These are phyloP conservation scores for Ornithoptera priamus DNA, from an alignment of 2,888 invertebrate species.

Conservation along the genomic window DNA sequence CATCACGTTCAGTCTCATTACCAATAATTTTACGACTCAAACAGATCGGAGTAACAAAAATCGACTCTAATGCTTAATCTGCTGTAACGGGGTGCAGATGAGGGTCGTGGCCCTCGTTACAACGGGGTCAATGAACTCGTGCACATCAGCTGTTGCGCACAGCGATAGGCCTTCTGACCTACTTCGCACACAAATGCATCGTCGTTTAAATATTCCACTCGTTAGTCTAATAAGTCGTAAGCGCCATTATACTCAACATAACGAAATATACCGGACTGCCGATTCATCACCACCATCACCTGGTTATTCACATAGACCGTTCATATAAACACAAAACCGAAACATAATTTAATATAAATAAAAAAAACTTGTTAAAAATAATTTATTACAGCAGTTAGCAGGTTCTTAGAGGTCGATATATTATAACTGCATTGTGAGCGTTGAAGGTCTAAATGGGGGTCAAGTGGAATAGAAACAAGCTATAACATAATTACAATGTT, in stretches of 20 bases:
- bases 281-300: not conserved
- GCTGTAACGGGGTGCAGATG: conserved; percentile 10
- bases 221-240: conserved; percentile 13
- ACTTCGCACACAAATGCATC: conserved; percentile 47
- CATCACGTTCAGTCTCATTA: no score
- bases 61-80: conserved; percentile 12
- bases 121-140: conserved; percentile 53
- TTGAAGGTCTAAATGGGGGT: no score
- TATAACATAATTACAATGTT: no score
- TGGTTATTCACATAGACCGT: no score
- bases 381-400: no score
- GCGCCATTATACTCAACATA: not conserved
- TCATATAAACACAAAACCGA: no score
- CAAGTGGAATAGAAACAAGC: no score
- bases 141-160: conserved; percentile 61
- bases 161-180: conserved; percentile 52
- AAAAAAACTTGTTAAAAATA: no score
- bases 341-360: no score
- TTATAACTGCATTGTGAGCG: no score
- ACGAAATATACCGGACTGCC: not conserved
- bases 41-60: conserved; percentile 5
- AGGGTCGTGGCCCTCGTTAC: conserved; percentile 53
- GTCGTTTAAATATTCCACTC: conserved; percentile 27
- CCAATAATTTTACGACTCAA: not conserved
- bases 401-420: no score